A percentile compares a stretch with the other conserved stretches of the same genome.
phyloP scores from a whole-genome alignment of 2,797 vertebrate species.

The Crenichthys baileyi region DNA sequence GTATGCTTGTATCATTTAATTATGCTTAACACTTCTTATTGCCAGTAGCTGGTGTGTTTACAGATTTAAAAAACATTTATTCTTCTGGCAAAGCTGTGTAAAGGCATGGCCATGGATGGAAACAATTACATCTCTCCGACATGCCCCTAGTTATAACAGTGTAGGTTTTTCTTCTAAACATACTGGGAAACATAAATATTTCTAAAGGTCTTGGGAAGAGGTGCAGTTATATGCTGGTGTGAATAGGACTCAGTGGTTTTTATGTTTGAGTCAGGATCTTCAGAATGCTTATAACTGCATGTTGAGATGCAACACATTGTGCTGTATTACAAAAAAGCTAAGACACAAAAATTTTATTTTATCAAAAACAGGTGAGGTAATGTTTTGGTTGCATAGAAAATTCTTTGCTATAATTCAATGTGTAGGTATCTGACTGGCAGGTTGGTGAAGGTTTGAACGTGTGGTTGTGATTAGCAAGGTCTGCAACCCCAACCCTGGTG shows the following conservation, averaged over 20 bases:
- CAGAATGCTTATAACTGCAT: conserved; percentile 30
- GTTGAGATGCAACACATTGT: not conserved
- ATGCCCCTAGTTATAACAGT: conserved; percentile 37
- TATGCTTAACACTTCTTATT: conserved; percentile 1
- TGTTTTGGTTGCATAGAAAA: not conserved
- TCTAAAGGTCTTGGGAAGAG: conserved; percentile 24
- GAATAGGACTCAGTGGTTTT: conserved; percentile 34
- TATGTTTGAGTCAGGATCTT: conserved; percentile 14
- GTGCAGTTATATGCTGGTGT: conserved; percentile 29
- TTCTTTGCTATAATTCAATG: not conserved
- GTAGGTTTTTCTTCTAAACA: conserved; percentile 35
- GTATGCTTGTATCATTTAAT: conserved; percentile 8
- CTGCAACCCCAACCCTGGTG: conserved; percentile 6
- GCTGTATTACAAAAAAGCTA: conserved; percentile 30
- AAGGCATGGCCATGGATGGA: conserved; percentile 52
- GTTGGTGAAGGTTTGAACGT: conserved; percentile 25
- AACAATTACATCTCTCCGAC: conserved; percentile 54
- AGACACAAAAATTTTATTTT: conserved; percentile 18
- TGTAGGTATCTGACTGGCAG: conserved; percentile 4
- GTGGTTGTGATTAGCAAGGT: conserved; percentile 63
- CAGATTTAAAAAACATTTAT: conserved; percentile 50
- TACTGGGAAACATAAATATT: conserved; percentile 58
- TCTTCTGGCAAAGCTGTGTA: conserved; percentile 36
- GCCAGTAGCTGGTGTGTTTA: conserved; percentile 44
- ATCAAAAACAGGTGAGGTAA: conserved; percentile 41